Evolutionary conservation across 2,797 vertebrate species (phyloP), one percentile per base, ranked within the genome.

Genomic region (Alosa sapidissima): DNA sequence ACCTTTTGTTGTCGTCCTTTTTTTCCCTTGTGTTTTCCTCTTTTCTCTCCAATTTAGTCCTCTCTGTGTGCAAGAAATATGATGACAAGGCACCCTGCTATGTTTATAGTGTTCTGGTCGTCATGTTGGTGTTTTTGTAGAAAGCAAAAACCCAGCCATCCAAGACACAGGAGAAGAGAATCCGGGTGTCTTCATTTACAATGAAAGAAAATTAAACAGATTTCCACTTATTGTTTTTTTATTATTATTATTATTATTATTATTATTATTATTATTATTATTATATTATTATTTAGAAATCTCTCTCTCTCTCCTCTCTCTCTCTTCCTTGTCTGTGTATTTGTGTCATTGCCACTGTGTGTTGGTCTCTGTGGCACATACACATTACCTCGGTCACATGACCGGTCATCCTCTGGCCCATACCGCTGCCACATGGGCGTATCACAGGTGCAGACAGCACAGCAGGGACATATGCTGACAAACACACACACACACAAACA

Each of bases 31-130:
- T 68, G 62, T 72, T 72, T 72, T 72, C 28, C 65, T 72, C 65
- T 65, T 68, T 72, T 72, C 65, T 72, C 65, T 72, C 65, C 65
- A 72, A 72, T 72, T 72, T 72, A 72, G 65, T 72, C 65, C 65
- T 72, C 65, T 72, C 65, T 41, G 65, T 41, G 65, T 72, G 65
- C 65, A 41, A 72, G 62, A 72, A 72, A 72, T 72, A 72, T 72
- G 65, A 72, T 72, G 65, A 72, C 65, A 28, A 72, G 65, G 65
- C 65, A 72, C 65, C 65, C 65, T 72, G 65, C 65, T 72, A 72
- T 72, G 65, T 72, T 72, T 72, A 41, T 36, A 72, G 65, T 33
- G 11, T 72, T 72, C 3, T 33, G 65, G 65, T 10, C 28, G 65
- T 41, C 65, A 41, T 72, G 36, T 72, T 10, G 33, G 9, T 14